Base-by-base conservation (phyloP, 1,140 invertebrate genomes). In the Rhysida immarginata region DNA sequence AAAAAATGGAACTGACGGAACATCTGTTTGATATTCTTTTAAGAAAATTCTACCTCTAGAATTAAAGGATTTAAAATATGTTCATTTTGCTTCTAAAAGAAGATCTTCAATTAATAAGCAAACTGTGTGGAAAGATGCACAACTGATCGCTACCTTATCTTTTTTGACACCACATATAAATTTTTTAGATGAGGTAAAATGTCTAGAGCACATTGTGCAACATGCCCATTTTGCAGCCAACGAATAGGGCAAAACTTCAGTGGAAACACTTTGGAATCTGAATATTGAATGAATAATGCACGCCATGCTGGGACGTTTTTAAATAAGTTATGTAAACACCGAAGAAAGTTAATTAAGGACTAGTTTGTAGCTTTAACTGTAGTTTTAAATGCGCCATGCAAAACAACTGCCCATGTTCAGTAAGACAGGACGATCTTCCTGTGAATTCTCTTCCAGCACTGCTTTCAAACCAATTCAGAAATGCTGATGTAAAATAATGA, bases 261-360 rank as follows among this genome's bases (percentile, higher is more conserved):
- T 2, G 55, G 56, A 42, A 60, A 58, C 1, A 20, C 23, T 35
- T 5, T 49, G 11, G 42, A 5, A 16, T 41, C 35, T 14, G 50
- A 54, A 8, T 54, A 20, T 2, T 21, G 2, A 25, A 42, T 48
- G 35, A 26, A 60, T 18, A 51, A 46, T 13, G 55, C 55, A 2
- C 51, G n/a, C 42, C 52, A 35, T 44, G 58, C 50, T 13, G 56
- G 58, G 25, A 26, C 42, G 50, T 60, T 41, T 50, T 58, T 60
- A n/a, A 60, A 60, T n/a, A 60, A 18, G 14, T 54, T 46, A 35
- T 54, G 58, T 1, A 60, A 16, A 26, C 26, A 27, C 42, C 44
- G 20, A 18, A 60, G 26, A 49, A 60, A 53, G 2, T 1, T 21
- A 44, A 26, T 35, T 8, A 58, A 2, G 13, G 50, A 13, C 58